Percentiles rank a stretch among this genome's conserved stretches.
These are phyloP conservation scores for Ametastegia equiseti DNA, from an alignment of 2,888 invertebrate species.

Conservation along the genomic window DNA sequence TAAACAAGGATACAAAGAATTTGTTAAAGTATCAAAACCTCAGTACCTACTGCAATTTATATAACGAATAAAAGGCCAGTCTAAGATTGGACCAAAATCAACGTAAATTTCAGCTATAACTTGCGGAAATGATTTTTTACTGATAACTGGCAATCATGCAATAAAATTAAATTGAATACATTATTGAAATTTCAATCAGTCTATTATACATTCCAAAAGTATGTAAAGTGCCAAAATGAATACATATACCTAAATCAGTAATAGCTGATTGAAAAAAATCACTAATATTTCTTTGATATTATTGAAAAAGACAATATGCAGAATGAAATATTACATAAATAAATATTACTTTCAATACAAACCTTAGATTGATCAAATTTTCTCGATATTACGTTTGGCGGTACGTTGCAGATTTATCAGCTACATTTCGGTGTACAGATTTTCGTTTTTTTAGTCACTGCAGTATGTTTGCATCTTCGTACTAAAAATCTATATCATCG, in stretches of 20 bases:
- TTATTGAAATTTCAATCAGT: slow-evolving; percentile 20
- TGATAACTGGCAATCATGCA: not conserved
- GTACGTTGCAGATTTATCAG: not conserved
- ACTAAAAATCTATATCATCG: slow-evolving; percentile 14
- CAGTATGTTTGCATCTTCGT: slow-evolving; percentile 7
- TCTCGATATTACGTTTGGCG: not conserved
- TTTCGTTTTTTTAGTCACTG: not conserved
- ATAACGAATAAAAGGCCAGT: slow-evolving; percentile 7
- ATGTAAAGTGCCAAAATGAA: slow-evolving; percentile 32
- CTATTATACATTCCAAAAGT: slow-evolving; percentile 29
- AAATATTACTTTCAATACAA: slow-evolving; percentile 6
- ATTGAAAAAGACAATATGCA: not conserved
- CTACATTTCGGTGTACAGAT: not conserved
- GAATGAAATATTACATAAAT: not conserved
- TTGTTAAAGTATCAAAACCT: slow-evolving; percentile 3
- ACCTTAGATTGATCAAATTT: not conserved
- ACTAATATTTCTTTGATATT: not conserved
- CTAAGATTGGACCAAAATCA: not conserved
- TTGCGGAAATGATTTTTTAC: not conserved
- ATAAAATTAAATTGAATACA: not conserved
- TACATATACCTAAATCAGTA: not conserved
- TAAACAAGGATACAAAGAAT: slow-evolving; percentile 30
- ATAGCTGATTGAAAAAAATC: slow-evolving; percentile 13
- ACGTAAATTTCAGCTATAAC: too few species aligned
- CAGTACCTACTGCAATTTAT: slow-evolving; percentile 18